These are phyloP conservation scores for Uropetala carovei DNA, from an alignment of 2,888 invertebrate genomes.

Conservation along the genomic window DNA sequence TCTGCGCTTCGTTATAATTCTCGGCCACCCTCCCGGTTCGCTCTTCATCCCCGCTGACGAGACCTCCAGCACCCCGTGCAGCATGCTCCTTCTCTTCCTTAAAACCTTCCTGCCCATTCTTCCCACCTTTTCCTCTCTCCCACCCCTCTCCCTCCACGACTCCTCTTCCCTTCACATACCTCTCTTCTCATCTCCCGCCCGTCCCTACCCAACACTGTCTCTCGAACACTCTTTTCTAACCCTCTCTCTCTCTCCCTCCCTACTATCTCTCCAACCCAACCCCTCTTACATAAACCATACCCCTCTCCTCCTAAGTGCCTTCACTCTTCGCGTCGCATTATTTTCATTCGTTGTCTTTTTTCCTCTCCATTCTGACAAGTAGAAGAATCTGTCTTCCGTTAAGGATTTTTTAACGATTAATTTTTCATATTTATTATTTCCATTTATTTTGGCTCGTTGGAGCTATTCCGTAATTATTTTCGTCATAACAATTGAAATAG, in stretches of 20 bases:
- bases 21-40: too few relatives aligned
- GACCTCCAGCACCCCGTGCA: not conserved
- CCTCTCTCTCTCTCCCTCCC: not conserved
- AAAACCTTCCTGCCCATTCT: not conserved
- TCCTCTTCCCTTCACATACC: not conserved
- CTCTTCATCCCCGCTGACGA: constrained; percentile 7
- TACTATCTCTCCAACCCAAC: not conserved
- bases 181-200: not conserved
- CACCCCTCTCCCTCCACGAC: constrained; percentile 11
- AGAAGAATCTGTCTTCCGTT: not conserved
- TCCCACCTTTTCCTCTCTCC: not conserved
- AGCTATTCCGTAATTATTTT: too few relatives aligned
- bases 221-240: not conserved
- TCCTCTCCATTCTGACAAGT: not conserved
- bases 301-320: not conserved
- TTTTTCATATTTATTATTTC: too few relatives aligned
- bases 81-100: not conserved
- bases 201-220: not conserved
- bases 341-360: not conserved
- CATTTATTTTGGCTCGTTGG: too few relatives aligned
- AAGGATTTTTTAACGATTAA: too few relatives aligned
- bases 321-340: not conserved
- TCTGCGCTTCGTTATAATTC: not conserved
- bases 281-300: not conserved
- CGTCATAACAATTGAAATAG: too few relatives aligned